A percentile compares a stretch with the other conserved stretches of the same genome.
Conservation (phyloP, 2,888 invertebrate species). For the Macaria liturata region DNA sequence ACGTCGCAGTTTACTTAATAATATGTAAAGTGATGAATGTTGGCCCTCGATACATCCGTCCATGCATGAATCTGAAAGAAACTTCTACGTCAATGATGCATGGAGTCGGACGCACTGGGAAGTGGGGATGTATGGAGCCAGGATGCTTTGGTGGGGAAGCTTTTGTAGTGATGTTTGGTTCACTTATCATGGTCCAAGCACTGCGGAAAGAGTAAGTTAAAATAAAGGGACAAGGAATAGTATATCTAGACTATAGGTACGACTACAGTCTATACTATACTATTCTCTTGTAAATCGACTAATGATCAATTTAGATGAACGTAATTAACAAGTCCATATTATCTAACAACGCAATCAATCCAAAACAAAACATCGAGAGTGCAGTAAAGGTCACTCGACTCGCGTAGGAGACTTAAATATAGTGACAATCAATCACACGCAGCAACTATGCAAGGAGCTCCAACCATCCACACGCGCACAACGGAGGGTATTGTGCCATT, state of each 20-base stretch:
- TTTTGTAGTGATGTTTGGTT: too few species aligned
- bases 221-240: too few species aligned
- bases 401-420: conserved; percentile 24
- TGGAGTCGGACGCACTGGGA: neutral
- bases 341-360: conserved; percentile 10
- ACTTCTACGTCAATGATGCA: conserved; percentile 5
- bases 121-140: too few species aligned
- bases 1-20: conserved; percentile 17
- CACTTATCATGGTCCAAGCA: too few species aligned
- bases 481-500: too few species aligned
- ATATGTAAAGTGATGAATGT: neutral
- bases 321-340: too few species aligned
- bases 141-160: too few species aligned
- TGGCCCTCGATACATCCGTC: neutral
- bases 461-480: conserved; percentile 24
- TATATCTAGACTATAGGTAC: too few species aligned
- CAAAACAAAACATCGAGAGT: conserved; percentile 19
- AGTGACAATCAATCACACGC: conserved; percentile 26
- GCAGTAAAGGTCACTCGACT: conserved; percentile 15
- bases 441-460: conserved; percentile 29
- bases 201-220: too few species aligned
- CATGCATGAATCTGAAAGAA: conserved; percentile 21
- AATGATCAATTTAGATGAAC: too few species aligned
- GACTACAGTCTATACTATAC: too few species aligned
- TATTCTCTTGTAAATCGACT: too few species aligned